Evolutionary conservation across 2,888 invertebrate species (phyloP).

Genomic region (Metalampra italica): DNA sequence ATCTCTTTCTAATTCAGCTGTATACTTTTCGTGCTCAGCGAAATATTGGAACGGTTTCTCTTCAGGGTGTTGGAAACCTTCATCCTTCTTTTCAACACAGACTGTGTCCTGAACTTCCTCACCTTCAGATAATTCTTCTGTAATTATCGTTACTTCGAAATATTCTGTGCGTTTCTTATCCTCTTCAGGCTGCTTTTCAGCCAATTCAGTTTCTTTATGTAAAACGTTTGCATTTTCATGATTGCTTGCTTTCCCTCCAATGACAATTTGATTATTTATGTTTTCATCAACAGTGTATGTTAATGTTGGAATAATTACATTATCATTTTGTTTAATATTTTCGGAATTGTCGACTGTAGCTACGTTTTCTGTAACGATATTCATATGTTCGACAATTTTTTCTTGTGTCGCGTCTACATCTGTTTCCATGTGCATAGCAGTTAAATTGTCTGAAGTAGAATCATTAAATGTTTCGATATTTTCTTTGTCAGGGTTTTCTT

Average conservation of each 20-base stretch:
- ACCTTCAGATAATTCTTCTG: slow-evolving; percentile 33
- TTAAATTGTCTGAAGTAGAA: slow-evolving; percentile 5
- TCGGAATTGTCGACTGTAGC: neutral
- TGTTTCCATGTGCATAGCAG: slow-evolving; percentile 8
- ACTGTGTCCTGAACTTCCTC: slow-evolving; percentile 8
- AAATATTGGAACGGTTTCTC: slow-evolving; percentile 47
- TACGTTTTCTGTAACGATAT: neutral
- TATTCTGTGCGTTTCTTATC: slow-evolving; percentile 25
- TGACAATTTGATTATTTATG: neutral
- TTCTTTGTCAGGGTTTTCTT: slow-evolving; percentile 3
- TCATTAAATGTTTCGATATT: slow-evolving; percentile 5
- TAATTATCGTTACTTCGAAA: slow-evolving; percentile 53
- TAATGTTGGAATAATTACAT: neutral
- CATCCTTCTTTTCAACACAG: slow-evolving; percentile 1
- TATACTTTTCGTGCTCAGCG: slow-evolving; percentile 53
- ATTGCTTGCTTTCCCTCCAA: neutral
- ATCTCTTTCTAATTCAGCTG: slow-evolving; percentile 51
- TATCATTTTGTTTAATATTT: neutral
- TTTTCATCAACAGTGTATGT: neutral
- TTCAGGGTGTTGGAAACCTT: slow-evolving; percentile 16
- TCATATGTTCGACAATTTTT: neutral
- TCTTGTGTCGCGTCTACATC: neutral
- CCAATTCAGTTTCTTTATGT: neutral
- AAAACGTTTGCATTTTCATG: neutral
- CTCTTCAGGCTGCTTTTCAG: slow-evolving; percentile 4